Evolutionary conservation across 2,113 vertebrate species (phyloP).

Genomic region (Muscicapa adusta): DNA sequence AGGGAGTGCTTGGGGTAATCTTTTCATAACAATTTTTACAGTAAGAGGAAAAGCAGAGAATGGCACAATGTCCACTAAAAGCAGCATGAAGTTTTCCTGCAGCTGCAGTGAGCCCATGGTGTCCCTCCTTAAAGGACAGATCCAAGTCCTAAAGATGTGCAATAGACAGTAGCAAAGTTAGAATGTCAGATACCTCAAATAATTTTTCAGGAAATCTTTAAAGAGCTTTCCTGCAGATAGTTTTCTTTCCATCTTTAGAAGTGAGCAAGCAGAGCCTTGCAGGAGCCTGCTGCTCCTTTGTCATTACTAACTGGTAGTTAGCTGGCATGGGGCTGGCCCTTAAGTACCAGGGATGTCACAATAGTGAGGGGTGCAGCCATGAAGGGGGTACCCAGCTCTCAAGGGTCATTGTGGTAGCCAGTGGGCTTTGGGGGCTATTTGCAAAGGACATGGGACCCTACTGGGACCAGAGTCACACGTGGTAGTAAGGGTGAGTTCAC

Average conservation of each 20-base stretch:
- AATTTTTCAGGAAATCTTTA: not conserved
- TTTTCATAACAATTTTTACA: not conserved
- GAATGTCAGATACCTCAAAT: not conserved
- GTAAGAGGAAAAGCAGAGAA: not conserved
- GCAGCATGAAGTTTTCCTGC: not conserved
- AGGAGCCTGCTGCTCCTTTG: accelerated
- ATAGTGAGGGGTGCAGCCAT: not conserved
- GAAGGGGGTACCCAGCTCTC: not conserved
- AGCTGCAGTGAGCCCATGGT: not conserved
- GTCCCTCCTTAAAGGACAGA: not conserved
- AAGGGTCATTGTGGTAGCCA: not conserved
- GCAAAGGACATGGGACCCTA: not conserved
- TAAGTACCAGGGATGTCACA: accelerated
- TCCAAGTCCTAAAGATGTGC: not conserved
- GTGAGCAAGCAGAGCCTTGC: not conserved
- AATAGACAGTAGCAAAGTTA: not conserved
- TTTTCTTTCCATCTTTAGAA: not conserved
- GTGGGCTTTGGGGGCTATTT: not conserved
- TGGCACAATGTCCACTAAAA: not conserved
- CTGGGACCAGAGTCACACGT: accelerated
- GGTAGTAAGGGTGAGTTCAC: not conserved
- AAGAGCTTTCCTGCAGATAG: not conserved
- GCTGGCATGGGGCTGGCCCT: not conserved
- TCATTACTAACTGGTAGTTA: not conserved
- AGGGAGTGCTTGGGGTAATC: not conserved